These are phyloP conservation scores for Bombus picipes DNA, from an alignment of 1,140 invertebrate genomes.

Conservation along the genomic window DNA sequence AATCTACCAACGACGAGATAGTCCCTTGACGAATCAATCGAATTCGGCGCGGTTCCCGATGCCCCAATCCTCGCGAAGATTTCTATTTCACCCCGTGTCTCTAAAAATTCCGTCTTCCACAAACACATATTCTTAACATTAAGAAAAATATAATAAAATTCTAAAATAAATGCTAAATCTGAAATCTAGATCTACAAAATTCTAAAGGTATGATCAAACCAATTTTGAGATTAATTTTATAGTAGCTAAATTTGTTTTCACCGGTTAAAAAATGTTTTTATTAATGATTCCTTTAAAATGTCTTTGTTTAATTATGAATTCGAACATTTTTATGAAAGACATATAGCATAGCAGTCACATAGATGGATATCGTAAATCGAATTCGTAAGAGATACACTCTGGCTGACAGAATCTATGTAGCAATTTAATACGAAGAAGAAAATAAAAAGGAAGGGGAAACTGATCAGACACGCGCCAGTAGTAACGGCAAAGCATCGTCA, in stretches of 20 bases:
- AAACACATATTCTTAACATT: too few species aligned
- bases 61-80: neutral
- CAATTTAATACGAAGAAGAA: neutral
- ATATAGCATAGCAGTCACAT: too few species aligned
- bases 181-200: neutral
- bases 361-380: neutral
- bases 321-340: too few species aligned
- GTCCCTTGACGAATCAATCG: slow-evolving; percentile 16
- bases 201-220: neutral
- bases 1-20: neutral
- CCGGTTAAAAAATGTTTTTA: too few species aligned
- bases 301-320: too few species aligned
- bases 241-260: too few species aligned
- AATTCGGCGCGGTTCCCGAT: neutral
- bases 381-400: neutral
- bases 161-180: neutral
- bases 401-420: neutral
- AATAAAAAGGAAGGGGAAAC: slow-evolving; percentile 4
- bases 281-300: too few species aligned
- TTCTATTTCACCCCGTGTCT: neutral
- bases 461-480: slow-evolving; percentile 54
- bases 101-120: neutral
- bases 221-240: neutral
- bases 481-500: slow-evolving; percentile 57
- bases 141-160: neutral